A percentile compares a stretch with the other conserved stretches of the same genome.
These are phyloP conservation scores for Episyrphus balteatus DNA, from an alignment of 1,140 invertebrate species.

Conservation along the genomic window DNA sequence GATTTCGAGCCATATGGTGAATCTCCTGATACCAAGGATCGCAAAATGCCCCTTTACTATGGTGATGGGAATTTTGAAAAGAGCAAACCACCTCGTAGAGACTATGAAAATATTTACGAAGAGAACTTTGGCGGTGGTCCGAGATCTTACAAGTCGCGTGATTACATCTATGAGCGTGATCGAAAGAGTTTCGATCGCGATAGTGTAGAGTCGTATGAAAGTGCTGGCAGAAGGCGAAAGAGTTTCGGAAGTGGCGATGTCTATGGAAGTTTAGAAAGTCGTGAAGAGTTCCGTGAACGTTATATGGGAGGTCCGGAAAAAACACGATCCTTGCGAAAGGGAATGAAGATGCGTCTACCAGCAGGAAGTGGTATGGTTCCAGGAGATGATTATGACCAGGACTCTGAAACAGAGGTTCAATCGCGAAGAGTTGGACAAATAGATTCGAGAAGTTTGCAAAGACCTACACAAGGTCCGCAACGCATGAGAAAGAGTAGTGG, in stretches of 20 bases:
- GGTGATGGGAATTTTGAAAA: conserved; percentile 7
- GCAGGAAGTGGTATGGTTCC: conserved; percentile 18
- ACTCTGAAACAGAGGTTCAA: conserved; percentile 25
- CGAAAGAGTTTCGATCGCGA: conserved; percentile 35
- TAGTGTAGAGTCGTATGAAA: conserved; percentile 34
- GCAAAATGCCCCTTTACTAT: conserved; percentile 1
- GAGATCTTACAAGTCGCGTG: conserved; percentile 14
- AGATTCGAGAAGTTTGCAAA: conserved; percentile 23
- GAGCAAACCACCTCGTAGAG: conserved; percentile 5
- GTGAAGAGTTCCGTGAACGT: conserved; percentile 30
- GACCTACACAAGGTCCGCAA: conserved; percentile 21
- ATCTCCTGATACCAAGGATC: background rate
- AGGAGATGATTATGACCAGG: conserved; percentile 29
- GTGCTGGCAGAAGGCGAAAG: conserved; percentile 21
- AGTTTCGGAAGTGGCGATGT: conserved; percentile 35
- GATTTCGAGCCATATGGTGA: conserved; percentile 23
- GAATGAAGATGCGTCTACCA: conserved; percentile 20
- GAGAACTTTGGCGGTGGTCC: conserved; percentile 11
- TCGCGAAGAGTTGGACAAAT: conserved; percentile 1
- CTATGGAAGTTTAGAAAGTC: conserved; percentile 32
- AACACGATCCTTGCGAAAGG: conserved; percentile 27
- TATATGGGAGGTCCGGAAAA: conserved; percentile 15
- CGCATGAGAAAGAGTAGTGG: conserved; percentile 36
- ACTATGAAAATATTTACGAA: conserved; percentile 33
- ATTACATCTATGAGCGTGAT: conserved; percentile 25